phyloP scores from a whole-genome alignment of 1,140 invertebrate species.

The Vanessa atalanta region DNA sequence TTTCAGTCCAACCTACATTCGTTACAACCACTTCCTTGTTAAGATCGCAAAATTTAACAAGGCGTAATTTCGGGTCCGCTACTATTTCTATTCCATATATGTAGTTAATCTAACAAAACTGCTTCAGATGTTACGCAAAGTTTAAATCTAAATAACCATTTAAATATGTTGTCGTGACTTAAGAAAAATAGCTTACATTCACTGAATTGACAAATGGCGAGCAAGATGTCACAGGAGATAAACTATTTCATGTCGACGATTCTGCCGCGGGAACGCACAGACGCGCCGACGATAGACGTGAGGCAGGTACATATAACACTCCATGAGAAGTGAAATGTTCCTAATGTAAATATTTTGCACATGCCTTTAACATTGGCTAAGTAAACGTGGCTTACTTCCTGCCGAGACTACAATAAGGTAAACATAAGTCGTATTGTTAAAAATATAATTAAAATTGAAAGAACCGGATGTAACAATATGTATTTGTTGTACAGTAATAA shows the following conservation, averaged over 20 bases:
- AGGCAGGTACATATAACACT: conserved; percentile 28
- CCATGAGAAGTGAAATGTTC: conserved; percentile 28
- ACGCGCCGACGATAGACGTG: conserved; percentile 31
- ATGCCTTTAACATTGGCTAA: conserved; percentile 23
- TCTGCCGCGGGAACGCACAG: conserved; percentile 18
- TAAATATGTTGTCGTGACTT: not conserved
- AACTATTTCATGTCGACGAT: not conserved
- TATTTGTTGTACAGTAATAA: no score
- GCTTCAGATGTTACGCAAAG: no score
- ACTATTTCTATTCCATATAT: conserved; percentile 24
- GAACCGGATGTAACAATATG: no score
- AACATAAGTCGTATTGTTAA: no score
- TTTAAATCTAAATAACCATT: no score
- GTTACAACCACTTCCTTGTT: conserved; percentile 26
- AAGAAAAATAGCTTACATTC: no score
- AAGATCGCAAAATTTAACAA: conserved; percentile 25
- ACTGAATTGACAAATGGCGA: not conserved
- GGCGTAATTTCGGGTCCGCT: conserved; percentile 19
- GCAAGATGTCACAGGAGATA: not conserved
- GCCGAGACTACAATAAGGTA: no score
- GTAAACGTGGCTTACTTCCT: not conserved
- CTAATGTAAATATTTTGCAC: conserved; percentile 42
- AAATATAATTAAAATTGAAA: no score
- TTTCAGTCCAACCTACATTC: conserved; percentile 21
- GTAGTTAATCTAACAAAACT: not conserved